Evolutionary conservation across 2,113 vertebrate species (phyloP).

Genomic region (Caloenas nicobarica): DNA sequence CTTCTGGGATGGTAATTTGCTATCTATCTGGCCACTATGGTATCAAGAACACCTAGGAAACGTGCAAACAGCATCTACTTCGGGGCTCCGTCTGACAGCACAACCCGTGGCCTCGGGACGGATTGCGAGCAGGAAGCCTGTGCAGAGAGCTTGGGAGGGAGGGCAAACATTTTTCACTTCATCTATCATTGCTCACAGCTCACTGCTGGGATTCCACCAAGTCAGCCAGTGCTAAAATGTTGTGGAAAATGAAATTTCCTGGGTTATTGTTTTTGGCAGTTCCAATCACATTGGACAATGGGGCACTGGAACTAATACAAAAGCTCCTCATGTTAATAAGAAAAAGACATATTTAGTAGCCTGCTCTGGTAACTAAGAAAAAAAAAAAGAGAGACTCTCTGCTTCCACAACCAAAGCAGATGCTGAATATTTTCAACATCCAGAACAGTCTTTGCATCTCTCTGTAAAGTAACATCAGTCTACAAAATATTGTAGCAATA

Average conservation of each 20-base stretch:
- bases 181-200: constrained; percentile 53
- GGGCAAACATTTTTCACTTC: constrained; percentile 51
- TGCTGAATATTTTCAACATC: background rate
- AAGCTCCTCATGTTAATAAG: constrained; percentile 12
- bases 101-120: background rate
- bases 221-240: constrained; percentile 33
- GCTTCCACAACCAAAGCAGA: constrained; percentile 5
- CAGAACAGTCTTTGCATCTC: background rate
- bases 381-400: background rate
- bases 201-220: constrained; percentile 52
- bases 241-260: constrained; percentile 60
- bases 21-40: background rate
- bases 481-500: background rate
- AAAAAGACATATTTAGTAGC: constrained; percentile 13
- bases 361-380: background rate
- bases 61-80: background rate
- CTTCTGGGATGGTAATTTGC: background rate
- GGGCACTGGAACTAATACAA: constrained; percentile 38
- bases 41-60: constrained; percentile 6
- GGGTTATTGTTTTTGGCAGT: constrained; percentile 51
- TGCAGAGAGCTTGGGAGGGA: constrained; percentile 18
- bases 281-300: background rate
- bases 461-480: background rate
- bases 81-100: background rate
- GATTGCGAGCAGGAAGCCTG: background rate